These are phyloP conservation scores for Bombus waltoni DNA, from an alignment of 1,140 invertebrate species.

Conservation along the genomic window DNA sequence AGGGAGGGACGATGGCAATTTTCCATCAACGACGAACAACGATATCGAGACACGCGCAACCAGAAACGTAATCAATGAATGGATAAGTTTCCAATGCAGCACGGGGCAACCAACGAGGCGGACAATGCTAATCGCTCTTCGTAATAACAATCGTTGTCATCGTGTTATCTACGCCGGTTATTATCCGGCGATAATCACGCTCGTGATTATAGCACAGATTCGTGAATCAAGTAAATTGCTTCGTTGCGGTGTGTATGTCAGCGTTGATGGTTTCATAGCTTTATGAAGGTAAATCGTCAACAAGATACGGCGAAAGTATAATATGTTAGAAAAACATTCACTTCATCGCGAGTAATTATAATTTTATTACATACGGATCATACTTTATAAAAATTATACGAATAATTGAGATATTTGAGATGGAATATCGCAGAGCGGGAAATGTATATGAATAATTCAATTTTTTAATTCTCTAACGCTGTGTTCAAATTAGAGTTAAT, in stretches of 20 bases:
- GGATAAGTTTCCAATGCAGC: conserved; percentile 58
- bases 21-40: conserved; percentile 10
- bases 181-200: conserved; percentile 64
- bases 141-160: conserved; percentile 66
- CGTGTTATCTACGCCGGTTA: conserved; percentile 57
- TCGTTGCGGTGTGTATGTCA: conserved; percentile 30
- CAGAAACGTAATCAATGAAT: conserved; percentile 63
- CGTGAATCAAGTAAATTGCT: conserved; percentile 61
- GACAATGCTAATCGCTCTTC: conserved; percentile 58
- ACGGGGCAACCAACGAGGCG: conserved; percentile 33
- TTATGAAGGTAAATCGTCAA: neutral
- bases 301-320: neutral
- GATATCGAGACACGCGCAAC: conserved; percentile 19
- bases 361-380: neutral
- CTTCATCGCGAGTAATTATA: too few relatives aligned
- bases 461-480: neutral
- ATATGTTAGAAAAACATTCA: neutral
- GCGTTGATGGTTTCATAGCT: conserved; percentile 25
- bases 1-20: neutral
- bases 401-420: neutral
- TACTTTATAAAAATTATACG: neutral
- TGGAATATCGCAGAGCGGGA: neutral
- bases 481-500: neutral
- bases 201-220: conserved; percentile 54
- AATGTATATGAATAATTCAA: conserved; percentile 6